Percentiles rank a stretch among this genome's conserved stretches.
Evolutionary conservation across 2,113 vertebrate genomes (phyloP).

Genomic region (Indicator indicator): DNA sequence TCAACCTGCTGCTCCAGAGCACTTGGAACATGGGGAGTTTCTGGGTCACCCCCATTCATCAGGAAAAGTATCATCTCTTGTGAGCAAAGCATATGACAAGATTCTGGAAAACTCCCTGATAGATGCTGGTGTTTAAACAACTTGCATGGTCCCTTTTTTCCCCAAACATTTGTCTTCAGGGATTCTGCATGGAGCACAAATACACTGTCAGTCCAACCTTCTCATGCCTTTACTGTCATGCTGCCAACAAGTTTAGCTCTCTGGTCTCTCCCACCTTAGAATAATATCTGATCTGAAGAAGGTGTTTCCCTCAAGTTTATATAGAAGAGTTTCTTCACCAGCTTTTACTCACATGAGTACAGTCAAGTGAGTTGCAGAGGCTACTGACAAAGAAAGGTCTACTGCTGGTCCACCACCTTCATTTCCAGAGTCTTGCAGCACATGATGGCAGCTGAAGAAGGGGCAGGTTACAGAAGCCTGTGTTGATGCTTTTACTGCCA

Average conservation of each 20-base stretch:
- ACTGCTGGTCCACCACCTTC: neutral
- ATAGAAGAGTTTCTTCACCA: neutral
- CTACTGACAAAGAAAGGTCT: neutral
- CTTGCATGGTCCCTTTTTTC: neutral
- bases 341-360: neutral
- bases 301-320: neutral
- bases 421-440: neutral
- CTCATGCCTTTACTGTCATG: neutral
- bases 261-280: neutral
- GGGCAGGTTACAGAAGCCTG: neutral
- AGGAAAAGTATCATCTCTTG: neutral
- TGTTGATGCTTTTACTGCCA: neutral
- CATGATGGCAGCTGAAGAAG: neutral
- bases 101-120: neutral
- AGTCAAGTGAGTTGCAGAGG: neutral
- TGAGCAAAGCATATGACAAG: neutral
- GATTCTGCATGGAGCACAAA: conserved; percentile 4
- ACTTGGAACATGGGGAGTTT: neutral
- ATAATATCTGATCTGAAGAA: neutral
- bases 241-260: neutral
- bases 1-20: neutral
- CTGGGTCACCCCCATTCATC: neutral
- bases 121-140: neutral
- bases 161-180: neutral
- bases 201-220: neutral